These are phyloP conservation scores for Cairina moschata DNA, from an alignment of 2,113 vertebrate genomes.

Conservation along the genomic window DNA sequence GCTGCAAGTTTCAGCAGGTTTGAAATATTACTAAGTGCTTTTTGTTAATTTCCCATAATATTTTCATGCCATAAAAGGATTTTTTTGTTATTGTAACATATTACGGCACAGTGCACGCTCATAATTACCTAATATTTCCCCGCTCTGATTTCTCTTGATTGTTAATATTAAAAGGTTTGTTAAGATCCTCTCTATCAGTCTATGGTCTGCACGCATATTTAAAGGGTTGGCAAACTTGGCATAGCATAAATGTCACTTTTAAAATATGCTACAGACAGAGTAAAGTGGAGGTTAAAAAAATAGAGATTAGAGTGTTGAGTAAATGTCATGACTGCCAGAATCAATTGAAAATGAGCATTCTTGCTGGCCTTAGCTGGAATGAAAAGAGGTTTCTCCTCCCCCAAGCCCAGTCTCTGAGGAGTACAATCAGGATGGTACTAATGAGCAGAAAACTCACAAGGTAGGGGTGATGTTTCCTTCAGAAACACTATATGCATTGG, in stretches of 20 bases:
- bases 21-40: conserved; percentile 30
- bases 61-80: conserved; percentile 56
- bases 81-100: conserved; percentile 14
- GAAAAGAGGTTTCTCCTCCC: conserved; percentile 45
- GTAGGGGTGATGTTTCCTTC: conserved; percentile 65
- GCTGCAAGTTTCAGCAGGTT: neutral
- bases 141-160: conserved; percentile 23
- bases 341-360: conserved; percentile 68
- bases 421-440: conserved; percentile 67
- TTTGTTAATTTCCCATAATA: conserved; percentile 55
- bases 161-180: conserved; percentile 56
- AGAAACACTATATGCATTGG: conserved; percentile 63
- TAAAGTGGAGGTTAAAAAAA: conserved; percentile 66
- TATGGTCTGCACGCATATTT: conserved; percentile 13
- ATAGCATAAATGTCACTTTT: conserved; percentile 72
- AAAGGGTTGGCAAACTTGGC: conserved; percentile 64
- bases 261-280: conserved; percentile 61
- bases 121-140: conserved; percentile 51
- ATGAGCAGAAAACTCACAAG: conserved; percentile 63
- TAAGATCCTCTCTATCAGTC: conserved; percentile 47
- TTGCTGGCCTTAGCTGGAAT: conserved; percentile 39
- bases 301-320: conserved; percentile 65
- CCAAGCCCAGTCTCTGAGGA: neutral
- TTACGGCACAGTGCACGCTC: conserved; percentile 16
- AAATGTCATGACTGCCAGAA: conserved; percentile 65